Base-by-base conservation (phyloP, 23 tunicate genomes). In the Ciona savignyi region DNA sequence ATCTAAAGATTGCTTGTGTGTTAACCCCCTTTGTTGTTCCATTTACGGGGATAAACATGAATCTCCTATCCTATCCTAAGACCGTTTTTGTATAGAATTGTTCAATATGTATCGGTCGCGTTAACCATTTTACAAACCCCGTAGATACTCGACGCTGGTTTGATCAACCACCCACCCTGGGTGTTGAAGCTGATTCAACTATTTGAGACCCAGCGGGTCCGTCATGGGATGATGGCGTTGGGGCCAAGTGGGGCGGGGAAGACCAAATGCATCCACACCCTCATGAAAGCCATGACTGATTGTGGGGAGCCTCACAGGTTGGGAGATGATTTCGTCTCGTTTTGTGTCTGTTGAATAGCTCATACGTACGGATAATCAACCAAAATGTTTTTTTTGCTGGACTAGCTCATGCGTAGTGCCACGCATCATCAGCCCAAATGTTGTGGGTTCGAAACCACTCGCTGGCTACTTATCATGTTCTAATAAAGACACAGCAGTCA, bases 161-260 rank as follows among this genome's bases (percentile, higher is more conserved):
- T 95, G 64, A 80, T 88, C 64, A 31, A 70, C 69, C 95, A 90
- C 66, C 90, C 99, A 11, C 83, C 90, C 4, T 95, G 99, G 99
- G 78, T 88, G 1, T 73, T 95, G 32, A 95, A 95, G 65, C 73
- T 92, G 23, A 92, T 92, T 68, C 93, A 92, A 62, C 60, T 85
- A 63, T 95, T 74, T 68, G 99, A 95, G 61, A 95, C 99, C 15
- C 99, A 95, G 76, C 79, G 99, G 20, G 99, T 95, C 21, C 83
- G 99, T 23, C 99, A 95, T 81, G 99, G 99, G 0, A 95, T 95
- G 99, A 95, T 95, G 99, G 99, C 95, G 2, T 73, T 95, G 70
- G 99, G 99, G 23, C 99, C 99, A 21, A 88, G 96, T 60, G 99
- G 99, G n/a, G 99, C 99, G 15, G 99, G 99, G 25, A 95, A 95